Percentiles rank a stretch among this genome's conserved stretches.
phyloP scores from a whole-genome alignment of 2,113 vertebrate genomes.

The Speoplatyrhinus poulsoni region DNA sequence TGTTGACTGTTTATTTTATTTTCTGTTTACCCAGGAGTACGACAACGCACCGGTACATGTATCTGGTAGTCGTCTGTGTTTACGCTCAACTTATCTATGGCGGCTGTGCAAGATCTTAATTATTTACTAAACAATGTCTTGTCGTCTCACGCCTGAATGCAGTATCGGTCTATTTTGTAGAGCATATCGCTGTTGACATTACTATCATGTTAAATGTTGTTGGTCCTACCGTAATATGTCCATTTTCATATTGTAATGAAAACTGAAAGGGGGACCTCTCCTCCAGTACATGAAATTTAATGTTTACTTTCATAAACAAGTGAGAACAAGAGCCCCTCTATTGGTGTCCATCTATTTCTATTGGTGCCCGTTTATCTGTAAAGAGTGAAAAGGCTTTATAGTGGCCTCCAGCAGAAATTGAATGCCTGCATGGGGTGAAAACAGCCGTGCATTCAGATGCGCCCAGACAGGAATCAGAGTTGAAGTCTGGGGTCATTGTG shows the following conservation, averaged over 20 bases:
- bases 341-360: constrained; percentile 32
- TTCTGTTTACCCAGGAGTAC: background rate
- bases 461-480: constrained; percentile 77
- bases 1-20: no score
- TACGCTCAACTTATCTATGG: background rate
- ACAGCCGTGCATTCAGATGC: constrained; percentile 63
- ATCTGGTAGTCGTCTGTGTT: constrained; percentile 1
- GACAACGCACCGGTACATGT: background rate
- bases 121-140: constrained; percentile 57
- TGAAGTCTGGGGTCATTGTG: constrained; percentile 78
- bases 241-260: constrained; percentile 10
- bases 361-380: constrained; percentile 41
- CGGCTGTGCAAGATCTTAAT: constrained; percentile 13
- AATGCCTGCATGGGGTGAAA: constrained; percentile 60
- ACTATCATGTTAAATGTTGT: constrained; percentile 27
- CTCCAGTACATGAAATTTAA: constrained; percentile 46
- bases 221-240: constrained; percentile 15
- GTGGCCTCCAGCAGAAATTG: constrained; percentile 60
- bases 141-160: constrained; percentile 22
- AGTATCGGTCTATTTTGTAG: constrained; percentile 11
- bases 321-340: background rate
- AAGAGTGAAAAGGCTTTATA: constrained; percentile 57
- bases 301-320: background rate
- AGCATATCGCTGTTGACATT: constrained; percentile 1
- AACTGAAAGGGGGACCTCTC: constrained; percentile 27